These are phyloP conservation scores for Oxytorus armatus DNA, from an alignment of 2,888 invertebrate species.

Conservation along the genomic window DNA sequence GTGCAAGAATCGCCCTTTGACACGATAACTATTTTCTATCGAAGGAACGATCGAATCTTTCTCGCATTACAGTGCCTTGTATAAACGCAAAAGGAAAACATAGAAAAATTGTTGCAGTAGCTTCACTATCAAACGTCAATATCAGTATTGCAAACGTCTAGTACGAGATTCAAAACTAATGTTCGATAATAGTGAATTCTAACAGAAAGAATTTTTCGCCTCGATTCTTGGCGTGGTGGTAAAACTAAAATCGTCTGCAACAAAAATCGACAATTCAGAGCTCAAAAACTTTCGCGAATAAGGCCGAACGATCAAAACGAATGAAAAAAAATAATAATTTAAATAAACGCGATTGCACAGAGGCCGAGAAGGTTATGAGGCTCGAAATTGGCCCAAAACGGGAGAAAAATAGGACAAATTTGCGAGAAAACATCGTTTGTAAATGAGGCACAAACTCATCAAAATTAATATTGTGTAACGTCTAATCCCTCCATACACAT, in stretches of 20 bases:
- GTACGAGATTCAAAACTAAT: slow-evolving; percentile 27
- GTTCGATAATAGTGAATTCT: slow-evolving; percentile 20
- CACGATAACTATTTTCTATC: slow-evolving; percentile 55
- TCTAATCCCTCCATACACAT: slow-evolving; percentile 81
- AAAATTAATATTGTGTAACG: slow-evolving; percentile 74
- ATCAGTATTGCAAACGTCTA: slow-evolving; percentile 60
- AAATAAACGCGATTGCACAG: background rate
- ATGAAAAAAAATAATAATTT: background rate
- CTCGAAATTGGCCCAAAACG: background rate
- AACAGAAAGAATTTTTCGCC: slow-evolving; percentile 14
- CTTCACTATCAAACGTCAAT: slow-evolving; percentile 59
- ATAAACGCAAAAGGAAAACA: background rate
- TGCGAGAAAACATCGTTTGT: slow-evolving; percentile 28
- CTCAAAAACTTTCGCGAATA: slow-evolving; percentile 47
- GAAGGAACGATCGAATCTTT: slow-evolving; percentile 44
- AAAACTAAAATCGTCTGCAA: background rate
- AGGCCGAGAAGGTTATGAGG: background rate
- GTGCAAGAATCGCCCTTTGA: slow-evolving; percentile 16
- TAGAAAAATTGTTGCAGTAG: slow-evolving; percentile 29
- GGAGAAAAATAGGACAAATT: slow-evolving; percentile 33
- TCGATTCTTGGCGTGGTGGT: slow-evolving; percentile 32
- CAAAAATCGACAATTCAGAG: slow-evolving; percentile 31
- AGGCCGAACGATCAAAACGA: background rate
- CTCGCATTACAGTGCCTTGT: slow-evolving; percentile 28
- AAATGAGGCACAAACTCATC: slow-evolving; percentile 66